These are phyloP conservation scores for Rhabdomys pumilio DNA, from an alignment of 2,797 vertebrate genomes.

Conservation along the genomic window DNA sequence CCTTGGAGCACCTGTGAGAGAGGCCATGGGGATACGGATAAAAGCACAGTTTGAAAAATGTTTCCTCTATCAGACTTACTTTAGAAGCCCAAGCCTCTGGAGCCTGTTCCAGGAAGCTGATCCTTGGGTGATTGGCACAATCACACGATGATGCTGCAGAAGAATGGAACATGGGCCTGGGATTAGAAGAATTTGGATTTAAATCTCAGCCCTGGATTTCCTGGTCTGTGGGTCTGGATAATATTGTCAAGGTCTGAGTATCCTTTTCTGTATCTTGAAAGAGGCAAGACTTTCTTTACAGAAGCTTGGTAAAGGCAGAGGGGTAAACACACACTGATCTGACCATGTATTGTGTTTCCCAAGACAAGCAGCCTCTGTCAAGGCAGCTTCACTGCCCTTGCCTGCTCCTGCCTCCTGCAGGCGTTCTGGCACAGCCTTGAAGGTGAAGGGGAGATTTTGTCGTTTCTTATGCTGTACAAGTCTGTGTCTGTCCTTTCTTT, in stretches of 20 bases:
- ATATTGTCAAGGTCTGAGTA: too few species aligned
- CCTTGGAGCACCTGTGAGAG: not conserved
- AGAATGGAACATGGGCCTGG: not conserved
- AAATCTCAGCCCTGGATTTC: not conserved
- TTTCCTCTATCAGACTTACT: not conserved
- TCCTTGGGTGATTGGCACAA: not conserved
- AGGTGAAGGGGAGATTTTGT: not conserved
- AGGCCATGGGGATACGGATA: too few species aligned
- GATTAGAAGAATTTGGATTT: not conserved
- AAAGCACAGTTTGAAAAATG: not conserved
- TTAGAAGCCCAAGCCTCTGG: not conserved
- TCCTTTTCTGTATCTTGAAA: constrained; percentile 8
- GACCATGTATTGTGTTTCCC: not conserved
- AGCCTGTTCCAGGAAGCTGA: not conserved
- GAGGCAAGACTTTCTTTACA: not conserved
- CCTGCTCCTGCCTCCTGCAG: not conserved
- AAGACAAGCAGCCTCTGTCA: not conserved
- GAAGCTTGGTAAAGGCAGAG: not conserved
- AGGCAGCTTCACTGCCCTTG: not conserved
- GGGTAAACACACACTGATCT: not conserved
- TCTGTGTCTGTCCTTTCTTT: not conserved
- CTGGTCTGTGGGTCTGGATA: not conserved
- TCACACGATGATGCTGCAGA: fast-evolving
- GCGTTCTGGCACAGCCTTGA: not conserved
- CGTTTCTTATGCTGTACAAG: too few species aligned